Evolutionary conservation across 1,140 invertebrate genomes (phyloP), one percentile per base, ranked within the genome.

Genomic region (Brachionus rotundiformis): DNA sequence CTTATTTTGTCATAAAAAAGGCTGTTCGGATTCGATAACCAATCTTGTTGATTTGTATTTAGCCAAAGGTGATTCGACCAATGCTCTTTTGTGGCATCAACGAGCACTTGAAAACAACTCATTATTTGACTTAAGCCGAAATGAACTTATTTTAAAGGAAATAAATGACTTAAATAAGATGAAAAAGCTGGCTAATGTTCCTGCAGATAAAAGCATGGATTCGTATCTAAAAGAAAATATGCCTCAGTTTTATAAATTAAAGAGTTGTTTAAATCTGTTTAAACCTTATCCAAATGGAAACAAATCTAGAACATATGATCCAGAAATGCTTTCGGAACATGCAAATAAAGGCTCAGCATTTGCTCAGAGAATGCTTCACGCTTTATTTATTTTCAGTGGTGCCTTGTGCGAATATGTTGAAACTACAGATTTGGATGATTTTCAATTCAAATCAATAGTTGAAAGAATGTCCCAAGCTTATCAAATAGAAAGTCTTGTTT

Each of bases 1-100:
- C 13, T 68, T 68, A 33, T 68, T 33, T 31, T 29, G 27, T 33
- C 29, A 68, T 33, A 29, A 33, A 68, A 68, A 68, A 68, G 63
- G 29, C 7, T 68, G 27, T 6, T 31, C 1, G 7, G 63, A 68
- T 31, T 31, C 63, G 13, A 16, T 68, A 16, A n/a, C 63, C 3
- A 68, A 33, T 33, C 63, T 68, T 31, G 29, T 68, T 36, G 13
- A 68, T 33, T 68, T 68, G 13, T 36, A 68, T 68, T 31, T 68
- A 7, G 4, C 16, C 2, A 68, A 68, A 68, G 29, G 25, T 16
- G 63, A 68, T 16, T 16, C 63, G n/a, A 16, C 11, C n/a, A 29
- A 16, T 31, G 63, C 27, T 16, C 29, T 68, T 31, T 3, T 68
- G 63, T 68, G 63, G 63, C 63, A 68, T 33, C 31, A 68, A 1